Percentiles rank a stretch among this genome's conserved stretches.
These are phyloP conservation scores for Rhinoptilus africanus DNA, from an alignment of 2,113 vertebrate species.

Conservation along the genomic window DNA sequence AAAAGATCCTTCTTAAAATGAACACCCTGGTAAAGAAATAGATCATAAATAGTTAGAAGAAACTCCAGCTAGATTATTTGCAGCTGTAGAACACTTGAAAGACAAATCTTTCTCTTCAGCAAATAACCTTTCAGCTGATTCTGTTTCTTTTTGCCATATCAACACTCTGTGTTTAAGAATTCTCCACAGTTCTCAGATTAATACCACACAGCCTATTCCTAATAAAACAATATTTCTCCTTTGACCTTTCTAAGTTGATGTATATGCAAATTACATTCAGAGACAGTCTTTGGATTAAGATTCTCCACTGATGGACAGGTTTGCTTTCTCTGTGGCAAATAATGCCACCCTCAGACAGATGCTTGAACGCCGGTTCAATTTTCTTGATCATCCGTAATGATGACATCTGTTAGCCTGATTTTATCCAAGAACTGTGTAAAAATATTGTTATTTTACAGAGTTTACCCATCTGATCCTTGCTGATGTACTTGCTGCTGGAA, in stretches of 20 bases:
- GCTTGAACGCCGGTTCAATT: neutral
- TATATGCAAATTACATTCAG: conserved; percentile 18
- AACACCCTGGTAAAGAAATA: neutral
- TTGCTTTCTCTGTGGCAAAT: neutral
- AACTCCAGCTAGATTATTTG: neutral
- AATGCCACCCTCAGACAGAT: neutral
- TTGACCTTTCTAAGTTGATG: conserved; percentile 14
- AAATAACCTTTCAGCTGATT: neutral
- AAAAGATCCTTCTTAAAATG: neutral
- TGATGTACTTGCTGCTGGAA: neutral
- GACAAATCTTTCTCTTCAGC: neutral
- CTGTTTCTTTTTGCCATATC: neutral
- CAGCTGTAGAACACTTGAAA: neutral
- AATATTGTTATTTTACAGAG: conserved; percentile 11
- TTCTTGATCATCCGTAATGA: neutral
- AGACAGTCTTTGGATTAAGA: conserved; percentile 11
- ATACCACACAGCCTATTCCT: neutral
- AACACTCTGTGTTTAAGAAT: neutral
- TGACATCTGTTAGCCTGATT: conserved; percentile 16
- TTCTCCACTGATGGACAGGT: neutral
- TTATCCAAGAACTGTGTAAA: neutral
- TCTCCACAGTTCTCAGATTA: neutral
- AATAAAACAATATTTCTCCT: conserved; percentile 36
- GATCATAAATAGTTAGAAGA: neutral
- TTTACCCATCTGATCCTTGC: neutral